Evolutionary conservation across 2,113 vertebrate species (phyloP).

Genomic region (Dascyllus trimaculatus): DNA sequence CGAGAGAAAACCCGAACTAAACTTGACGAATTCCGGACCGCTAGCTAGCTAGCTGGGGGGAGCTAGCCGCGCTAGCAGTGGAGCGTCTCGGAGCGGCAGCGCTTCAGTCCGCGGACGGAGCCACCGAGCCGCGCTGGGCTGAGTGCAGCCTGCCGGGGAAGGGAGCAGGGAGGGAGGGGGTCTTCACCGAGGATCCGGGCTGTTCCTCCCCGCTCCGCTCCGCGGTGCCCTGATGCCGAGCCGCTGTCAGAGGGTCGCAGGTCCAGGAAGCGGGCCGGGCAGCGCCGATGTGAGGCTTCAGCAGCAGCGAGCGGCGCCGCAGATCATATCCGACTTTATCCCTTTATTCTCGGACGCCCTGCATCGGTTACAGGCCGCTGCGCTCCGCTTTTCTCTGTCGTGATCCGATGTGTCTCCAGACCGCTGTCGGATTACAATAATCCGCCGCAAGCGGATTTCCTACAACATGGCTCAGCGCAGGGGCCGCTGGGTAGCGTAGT

Average conservation of each 20-base stretch:
- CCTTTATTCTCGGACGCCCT: slow-evolving; percentile 45
- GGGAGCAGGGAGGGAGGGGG: slow-evolving; percentile 44
- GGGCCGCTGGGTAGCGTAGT: slow-evolving; percentile 81
- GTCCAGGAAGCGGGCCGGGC: slow-evolving; percentile 70
- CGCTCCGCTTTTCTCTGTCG: slow-evolving; percentile 48
- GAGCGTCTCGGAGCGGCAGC: slow-evolving; percentile 17
- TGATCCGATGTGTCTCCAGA: slow-evolving; percentile 79
- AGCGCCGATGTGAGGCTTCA: slow-evolving; percentile 45
- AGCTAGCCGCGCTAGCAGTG: slow-evolving; percentile 79
- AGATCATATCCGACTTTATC: slow-evolving; percentile 66
- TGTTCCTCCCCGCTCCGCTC: slow-evolving; percentile 44
- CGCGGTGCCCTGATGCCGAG: slow-evolving; percentile 58
- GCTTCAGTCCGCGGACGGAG: slow-evolving; percentile 57
- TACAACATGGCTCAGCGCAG: slow-evolving; percentile 81
- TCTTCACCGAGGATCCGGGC: slow-evolving; percentile 49
- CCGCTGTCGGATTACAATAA: slow-evolving; percentile 86
- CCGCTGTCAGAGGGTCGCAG: slow-evolving; percentile 70
- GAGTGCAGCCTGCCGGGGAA: neutral
- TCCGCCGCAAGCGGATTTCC: slow-evolving; percentile 85
- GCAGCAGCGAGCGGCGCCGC: slow-evolving; percentile 52
- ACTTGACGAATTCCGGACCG: slow-evolving; percentile 60
- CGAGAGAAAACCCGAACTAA: slow-evolving; percentile 43
- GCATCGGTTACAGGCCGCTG: slow-evolving; percentile 66
- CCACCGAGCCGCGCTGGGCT: slow-evolving; percentile 39
- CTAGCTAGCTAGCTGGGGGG: slow-evolving; percentile 78